Percentiles rank a stretch among this genome's conserved stretches.
phyloP scores from a whole-genome alignment of 1,140 invertebrate species.

The Apis laboriosa region DNA sequence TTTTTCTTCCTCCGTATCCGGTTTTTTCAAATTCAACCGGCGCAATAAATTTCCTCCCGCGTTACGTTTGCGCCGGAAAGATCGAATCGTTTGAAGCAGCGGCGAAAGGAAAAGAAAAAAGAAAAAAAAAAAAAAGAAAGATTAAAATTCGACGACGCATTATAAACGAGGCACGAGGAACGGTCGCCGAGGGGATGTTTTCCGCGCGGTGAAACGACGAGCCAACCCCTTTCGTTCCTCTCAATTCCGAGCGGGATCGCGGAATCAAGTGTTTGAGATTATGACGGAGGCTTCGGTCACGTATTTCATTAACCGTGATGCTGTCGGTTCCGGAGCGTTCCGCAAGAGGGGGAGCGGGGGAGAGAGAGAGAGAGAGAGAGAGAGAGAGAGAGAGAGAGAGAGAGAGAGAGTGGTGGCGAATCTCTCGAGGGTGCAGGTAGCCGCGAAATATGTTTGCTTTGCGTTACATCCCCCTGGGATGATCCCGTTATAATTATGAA shows the following conservation, averaged over 20 bases:
- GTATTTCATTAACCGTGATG: conserved; percentile 80
- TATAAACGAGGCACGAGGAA: conserved; percentile 1
- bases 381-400: conserved; percentile 34
- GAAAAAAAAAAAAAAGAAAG: background rate
- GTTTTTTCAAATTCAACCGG: too few relatives aligned
- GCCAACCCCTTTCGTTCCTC: conserved; percentile 36
- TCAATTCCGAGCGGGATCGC: conserved; percentile 60
- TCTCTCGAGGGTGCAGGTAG: conserved; percentile 64
- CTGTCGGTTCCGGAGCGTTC: conserved; percentile 52
- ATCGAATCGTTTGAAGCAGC: too few relatives aligned
- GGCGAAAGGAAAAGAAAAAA: too few relatives aligned
- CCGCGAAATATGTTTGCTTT: conserved; percentile 77
- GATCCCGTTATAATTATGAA: conserved; percentile 79
- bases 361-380: conserved; percentile 19
- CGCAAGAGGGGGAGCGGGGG: conserved; percentile 38
- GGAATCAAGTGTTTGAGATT: conserved; percentile 81
- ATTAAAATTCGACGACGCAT: conserved; percentile 34
- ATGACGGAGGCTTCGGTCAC: conserved; percentile 80
- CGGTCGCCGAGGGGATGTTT: conserved; percentile 38
- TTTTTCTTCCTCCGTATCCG: too few relatives aligned
- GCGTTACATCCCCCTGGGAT: conserved; percentile 73
- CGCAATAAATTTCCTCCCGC: too few relatives aligned
- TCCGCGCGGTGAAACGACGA: conserved; percentile 33
- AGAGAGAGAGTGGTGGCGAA: conserved; percentile 21
- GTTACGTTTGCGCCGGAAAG: too few relatives aligned